Percentiles rank a stretch among this genome's conserved stretches.
Conservation (phyloP, 2,113 vertebrate species). For the mouse (Mus musculus) region DNA sequence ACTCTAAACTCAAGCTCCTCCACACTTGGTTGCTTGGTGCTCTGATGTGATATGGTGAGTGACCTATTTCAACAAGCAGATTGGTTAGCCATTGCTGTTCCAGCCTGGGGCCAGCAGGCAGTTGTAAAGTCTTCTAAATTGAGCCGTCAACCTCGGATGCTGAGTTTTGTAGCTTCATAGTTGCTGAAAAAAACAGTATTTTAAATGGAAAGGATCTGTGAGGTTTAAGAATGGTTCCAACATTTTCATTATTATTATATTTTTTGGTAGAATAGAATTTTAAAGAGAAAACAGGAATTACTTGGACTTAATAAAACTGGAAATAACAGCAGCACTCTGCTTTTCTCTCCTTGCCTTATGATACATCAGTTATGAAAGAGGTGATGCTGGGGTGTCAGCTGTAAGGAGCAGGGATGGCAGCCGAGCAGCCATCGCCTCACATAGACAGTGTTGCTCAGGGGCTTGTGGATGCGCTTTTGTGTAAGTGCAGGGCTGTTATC, state of each 20-base stretch:
- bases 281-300: neutral
- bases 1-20: slow-evolving; percentile 20
- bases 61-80: slow-evolving; percentile 31
- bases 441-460: neutral
- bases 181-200: slow-evolving; percentile 63
- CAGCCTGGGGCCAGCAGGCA: neutral
- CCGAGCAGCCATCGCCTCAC: slow-evolving; percentile 22
- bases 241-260: slow-evolving; percentile 49
- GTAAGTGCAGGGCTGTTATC: neutral
- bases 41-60: slow-evolving; percentile 16
- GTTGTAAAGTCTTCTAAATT: slow-evolving; percentile 63
- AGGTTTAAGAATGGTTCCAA: slow-evolving; percentile 32
- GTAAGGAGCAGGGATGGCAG: neutral
- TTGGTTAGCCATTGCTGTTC: slow-evolving; percentile 21
- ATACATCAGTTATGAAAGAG: neutral
- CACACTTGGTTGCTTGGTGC: neutral
- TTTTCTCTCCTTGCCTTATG: slow-evolving; percentile 23
- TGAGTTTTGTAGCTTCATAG: slow-evolving; percentile 41
- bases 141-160: slow-evolving; percentile 42
- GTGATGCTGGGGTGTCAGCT: neutral
- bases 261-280: slow-evolving; percentile 32
- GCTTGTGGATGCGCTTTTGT: slow-evolving; percentile 27
- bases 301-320: slow-evolving; percentile 33
- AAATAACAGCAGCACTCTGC: neutral
- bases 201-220: slow-evolving; percentile 43